Percentiles rank a stretch among this genome's conserved stretches.
Evolutionary conservation across 2,797 vertebrate genomes (phyloP).

Genomic region (Xyrichtys novacula): DNA sequence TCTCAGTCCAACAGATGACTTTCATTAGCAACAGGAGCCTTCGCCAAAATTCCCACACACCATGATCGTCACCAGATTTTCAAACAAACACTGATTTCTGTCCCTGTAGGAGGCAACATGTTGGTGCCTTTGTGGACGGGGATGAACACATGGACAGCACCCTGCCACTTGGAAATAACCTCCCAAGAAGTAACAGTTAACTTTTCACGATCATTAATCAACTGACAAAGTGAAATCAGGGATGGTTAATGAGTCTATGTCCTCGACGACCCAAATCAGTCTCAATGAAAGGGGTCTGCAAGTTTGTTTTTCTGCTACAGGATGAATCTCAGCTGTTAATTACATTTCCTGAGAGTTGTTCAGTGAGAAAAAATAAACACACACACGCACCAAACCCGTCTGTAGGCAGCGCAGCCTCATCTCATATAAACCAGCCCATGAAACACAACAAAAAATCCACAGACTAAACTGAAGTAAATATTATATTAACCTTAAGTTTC

Average conservation of each 20-base stretch:
- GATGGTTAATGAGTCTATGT: neutral
- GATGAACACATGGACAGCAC: constrained; percentile 8
- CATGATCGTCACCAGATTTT: constrained; percentile 51
- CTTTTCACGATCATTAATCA: neutral
- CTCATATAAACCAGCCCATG: neutral
- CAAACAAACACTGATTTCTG: constrained; percentile 51
- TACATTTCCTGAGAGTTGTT: neutral
- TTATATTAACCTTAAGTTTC: constrained; percentile 1
- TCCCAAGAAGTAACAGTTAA: neutral
- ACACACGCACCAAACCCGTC: too few species aligned
- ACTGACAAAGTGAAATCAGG: neutral
- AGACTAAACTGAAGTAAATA: neutral
- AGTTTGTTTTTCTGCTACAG: neutral
- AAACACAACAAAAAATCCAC: neutral
- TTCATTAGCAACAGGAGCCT: constrained; percentile 46
- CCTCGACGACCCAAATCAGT: neutral
- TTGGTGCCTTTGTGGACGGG: constrained; percentile 1
- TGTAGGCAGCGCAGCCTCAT: neutral
- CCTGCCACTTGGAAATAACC: constrained; percentile 10
- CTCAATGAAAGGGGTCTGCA: neutral
- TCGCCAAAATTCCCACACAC: constrained; percentile 59
- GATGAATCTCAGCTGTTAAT: neutral
- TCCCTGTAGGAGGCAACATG: constrained; percentile 41
- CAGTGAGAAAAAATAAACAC: too few species aligned
- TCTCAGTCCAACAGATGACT: constrained; percentile 64